Evolutionary conservation across 2,113 vertebrate species (phyloP).

Genomic region (Menidia beryllina): DNA sequence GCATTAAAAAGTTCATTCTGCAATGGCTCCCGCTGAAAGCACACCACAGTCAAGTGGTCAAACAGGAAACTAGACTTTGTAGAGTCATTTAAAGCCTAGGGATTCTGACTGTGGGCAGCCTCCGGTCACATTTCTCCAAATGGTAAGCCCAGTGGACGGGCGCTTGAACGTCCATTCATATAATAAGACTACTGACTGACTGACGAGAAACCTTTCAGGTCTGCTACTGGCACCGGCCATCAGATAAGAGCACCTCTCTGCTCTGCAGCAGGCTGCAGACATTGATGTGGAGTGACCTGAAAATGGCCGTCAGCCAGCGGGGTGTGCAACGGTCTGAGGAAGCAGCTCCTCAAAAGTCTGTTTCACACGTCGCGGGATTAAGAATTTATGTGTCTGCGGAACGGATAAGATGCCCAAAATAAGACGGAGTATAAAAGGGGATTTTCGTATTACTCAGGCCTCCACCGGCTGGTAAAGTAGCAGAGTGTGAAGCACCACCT

Average conservation of each 20-base stretch:
- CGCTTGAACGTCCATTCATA: no score
- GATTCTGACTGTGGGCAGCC: not conserved
- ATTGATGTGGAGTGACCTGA: no score
- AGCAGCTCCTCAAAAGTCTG: not conserved
- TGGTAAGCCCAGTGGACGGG: no score
- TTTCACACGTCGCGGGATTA: not conserved
- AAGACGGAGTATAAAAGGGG: no score
- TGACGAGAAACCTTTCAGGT: not conserved
- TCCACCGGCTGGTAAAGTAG: constrained; percentile 36
- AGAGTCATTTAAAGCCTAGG: not conserved
- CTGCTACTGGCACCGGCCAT: not conserved
- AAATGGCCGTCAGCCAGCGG: no score
- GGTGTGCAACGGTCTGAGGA: not conserved
- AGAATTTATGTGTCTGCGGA: not conserved
- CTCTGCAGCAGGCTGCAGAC: no score
- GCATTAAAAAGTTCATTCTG: no score
- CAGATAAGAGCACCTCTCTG: no score
- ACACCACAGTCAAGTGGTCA: no score
- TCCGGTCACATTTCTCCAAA: not conserved
- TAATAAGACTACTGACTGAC: not conserved
- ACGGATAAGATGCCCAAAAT: not conserved
- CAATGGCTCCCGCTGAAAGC: no score
- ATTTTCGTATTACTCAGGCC: constrained; percentile 37
- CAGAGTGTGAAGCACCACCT: constrained; percentile 49
- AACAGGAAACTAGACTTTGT: no score